Base-by-base conservation (phyloP, 2,113 vertebrate genomes). In the Struthidea cinerea region DNA sequence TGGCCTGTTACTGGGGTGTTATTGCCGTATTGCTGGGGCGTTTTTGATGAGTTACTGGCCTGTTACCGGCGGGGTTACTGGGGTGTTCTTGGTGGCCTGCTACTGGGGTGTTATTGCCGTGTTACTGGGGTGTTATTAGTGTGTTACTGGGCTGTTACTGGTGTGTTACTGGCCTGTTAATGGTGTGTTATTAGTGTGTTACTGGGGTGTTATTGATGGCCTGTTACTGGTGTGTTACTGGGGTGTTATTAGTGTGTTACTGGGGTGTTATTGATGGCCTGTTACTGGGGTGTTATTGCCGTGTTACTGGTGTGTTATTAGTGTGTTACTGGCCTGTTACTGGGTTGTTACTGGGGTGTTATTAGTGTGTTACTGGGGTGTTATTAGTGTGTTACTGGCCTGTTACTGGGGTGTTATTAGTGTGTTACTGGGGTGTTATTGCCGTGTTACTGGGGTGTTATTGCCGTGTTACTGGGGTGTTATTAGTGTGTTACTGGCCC, bases 261-360 rank as follows among this genome's bases (percentile, higher is more conserved):
- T 39, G 39, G 39, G 39, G 39, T 39, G 39, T 39, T 39, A 39
- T 39, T 39, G 39, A 16, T 41, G 28, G 2, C 8, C n/a, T n/a
- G n/a, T n/a, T n/a, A n/a, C n/a, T n/a, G n/a, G 39, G 39, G 39
- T 39, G 39, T 39, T 39, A 39, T 39, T 39, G 39, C 39, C 39
- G 4, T 47, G 46, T 47, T 68, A 15, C 7, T 49, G n/a, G 17
- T 0, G 15, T 7, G 11, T 67, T n/a, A n/a, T 3, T 19, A 5
- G 3, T 1, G 9, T 15, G 17, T 27, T 50, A 28, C 21, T 41
- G 28, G 2, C 8, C 13, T 52, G 6, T 2, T 27, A 7, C 10
- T 21, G 39, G 22, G 3, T 6, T n/a, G 16, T 32, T 37, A 39
- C 1, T 39, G 9, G 0, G 0, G 3, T 61, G 12, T 24, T 55